Evolutionary conservation across 1,140 invertebrate species (phyloP).

Genomic region (Melitaea cinxia): DNA sequence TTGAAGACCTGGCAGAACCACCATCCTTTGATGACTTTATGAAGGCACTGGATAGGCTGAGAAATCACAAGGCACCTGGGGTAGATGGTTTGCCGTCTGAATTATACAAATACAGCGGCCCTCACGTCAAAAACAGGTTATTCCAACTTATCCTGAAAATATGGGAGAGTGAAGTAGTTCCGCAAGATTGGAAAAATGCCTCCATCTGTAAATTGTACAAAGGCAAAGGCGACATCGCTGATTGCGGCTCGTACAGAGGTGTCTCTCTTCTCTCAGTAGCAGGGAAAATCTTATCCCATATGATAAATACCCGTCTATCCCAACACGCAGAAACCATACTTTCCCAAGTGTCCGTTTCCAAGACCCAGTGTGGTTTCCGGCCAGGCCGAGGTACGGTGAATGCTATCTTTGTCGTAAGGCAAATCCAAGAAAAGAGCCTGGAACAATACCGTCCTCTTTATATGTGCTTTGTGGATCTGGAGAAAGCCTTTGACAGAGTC

Average conservation of each 20-base stretch:
- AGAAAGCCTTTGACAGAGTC: no score
- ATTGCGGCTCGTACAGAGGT: constrained; percentile 39
- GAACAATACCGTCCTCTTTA: no score
- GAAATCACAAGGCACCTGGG: constrained; percentile 33
- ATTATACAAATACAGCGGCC: constrained; percentile 28
- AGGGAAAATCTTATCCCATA: constrained; percentile 38
- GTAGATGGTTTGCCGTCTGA: constrained; percentile 28
- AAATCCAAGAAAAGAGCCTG: no score
- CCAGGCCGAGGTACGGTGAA: no score
- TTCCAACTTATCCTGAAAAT: constrained; percentile 27
- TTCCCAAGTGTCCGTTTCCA: no score
- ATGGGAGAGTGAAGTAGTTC: constrained; percentile 33
- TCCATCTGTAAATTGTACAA: constrained; percentile 38
- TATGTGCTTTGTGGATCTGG: no score
- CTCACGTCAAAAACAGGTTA: constrained; percentile 17
- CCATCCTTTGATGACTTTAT: constrained; percentile 31
- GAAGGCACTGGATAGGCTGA: constrained; percentile 17
- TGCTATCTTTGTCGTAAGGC: no score
- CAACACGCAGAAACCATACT: constrained; percentile 28
- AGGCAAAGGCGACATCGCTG: constrained; percentile 34
- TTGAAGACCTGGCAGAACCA: constrained; percentile 14
- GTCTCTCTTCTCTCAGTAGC: constrained; percentile 36
- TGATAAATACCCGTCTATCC: no score
- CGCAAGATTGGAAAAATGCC: constrained; percentile 35
- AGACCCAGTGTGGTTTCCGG: constrained; percentile 25